These are phyloP conservation scores for Graptemys geographica DNA, from an alignment of 2,797 vertebrate species.

Conservation along the genomic window DNA sequence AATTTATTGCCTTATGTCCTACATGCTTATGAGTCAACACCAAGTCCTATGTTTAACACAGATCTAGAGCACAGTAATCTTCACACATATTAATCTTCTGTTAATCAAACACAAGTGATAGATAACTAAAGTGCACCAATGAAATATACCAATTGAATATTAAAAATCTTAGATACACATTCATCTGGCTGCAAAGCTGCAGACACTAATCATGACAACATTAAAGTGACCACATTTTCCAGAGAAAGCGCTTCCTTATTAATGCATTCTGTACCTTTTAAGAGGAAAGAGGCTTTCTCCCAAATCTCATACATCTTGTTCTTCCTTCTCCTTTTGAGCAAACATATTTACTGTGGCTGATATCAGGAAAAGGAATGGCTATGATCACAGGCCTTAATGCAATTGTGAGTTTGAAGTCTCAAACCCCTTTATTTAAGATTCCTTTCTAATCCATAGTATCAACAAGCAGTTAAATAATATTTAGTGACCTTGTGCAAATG, in stretches of 20 bases:
- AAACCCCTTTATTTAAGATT: not conserved
- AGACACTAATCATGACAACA: not conserved
- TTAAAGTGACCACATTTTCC: not conserved
- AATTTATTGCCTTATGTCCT: not conserved
- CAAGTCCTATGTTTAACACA: fast-evolving
- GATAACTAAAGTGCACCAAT: not conserved
- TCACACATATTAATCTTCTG: not conserved
- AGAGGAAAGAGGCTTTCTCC: not conserved
- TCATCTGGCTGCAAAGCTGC: not conserved
- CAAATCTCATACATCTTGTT: fast-evolving
- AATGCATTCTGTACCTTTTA: not conserved
- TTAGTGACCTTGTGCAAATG: not conserved
- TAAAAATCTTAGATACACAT: fast-evolving
- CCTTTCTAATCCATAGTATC: not conserved
- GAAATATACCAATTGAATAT: not conserved
- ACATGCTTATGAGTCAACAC: not conserved
- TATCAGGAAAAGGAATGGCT: not conserved
- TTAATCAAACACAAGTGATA: not conserved
- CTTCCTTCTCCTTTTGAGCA: not conserved
- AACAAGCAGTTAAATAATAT: not conserved
- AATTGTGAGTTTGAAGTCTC: not conserved
- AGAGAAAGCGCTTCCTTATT: not conserved
- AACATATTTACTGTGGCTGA: not conserved
- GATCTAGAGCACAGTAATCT: fast-evolving
- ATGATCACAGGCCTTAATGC: no score